These are phyloP conservation scores for Darevskia mixta DNA, from an alignment of 2,797 vertebrate genomes.

Conservation along the genomic window DNA sequence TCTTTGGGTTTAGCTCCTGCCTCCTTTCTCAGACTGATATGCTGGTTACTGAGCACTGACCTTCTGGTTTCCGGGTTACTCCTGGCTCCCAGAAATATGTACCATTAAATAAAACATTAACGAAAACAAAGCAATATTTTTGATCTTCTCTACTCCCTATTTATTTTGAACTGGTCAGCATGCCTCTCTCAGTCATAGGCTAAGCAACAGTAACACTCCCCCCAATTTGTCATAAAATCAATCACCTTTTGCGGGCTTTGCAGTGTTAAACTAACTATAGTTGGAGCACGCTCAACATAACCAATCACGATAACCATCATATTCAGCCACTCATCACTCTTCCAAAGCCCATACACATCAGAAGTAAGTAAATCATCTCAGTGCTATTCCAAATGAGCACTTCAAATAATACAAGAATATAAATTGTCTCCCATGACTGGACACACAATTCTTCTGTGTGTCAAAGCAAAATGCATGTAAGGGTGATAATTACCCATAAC, in stretches of 20 bases:
- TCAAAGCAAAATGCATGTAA: not conserved
- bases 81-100: not conserved
- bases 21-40: constrained; percentile 16
- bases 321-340: not conserved
- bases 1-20: not conserved
- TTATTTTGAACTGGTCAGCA: not conserved
- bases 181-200: not conserved
- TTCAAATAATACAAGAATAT: not conserved
- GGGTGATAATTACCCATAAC: not conserved
- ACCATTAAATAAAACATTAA: not conserved
- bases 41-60: not conserved
- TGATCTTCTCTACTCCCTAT: not conserved
- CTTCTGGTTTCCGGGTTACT: not conserved
- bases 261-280: not conserved
- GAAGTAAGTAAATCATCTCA: not conserved
- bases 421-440: not conserved
- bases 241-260: not conserved
- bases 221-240: not conserved
- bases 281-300: not conserved
- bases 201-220: too few species aligned
- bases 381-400: not conserved
- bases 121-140: not conserved
- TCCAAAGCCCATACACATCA: not conserved
- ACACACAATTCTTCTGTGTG: not conserved
- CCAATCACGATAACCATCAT: not conserved